Evolutionary conservation across 2,113 vertebrate species (phyloP), one percentile per base, ranked within the genome.

Genomic region (Lepisosteus oculatus): DNA sequence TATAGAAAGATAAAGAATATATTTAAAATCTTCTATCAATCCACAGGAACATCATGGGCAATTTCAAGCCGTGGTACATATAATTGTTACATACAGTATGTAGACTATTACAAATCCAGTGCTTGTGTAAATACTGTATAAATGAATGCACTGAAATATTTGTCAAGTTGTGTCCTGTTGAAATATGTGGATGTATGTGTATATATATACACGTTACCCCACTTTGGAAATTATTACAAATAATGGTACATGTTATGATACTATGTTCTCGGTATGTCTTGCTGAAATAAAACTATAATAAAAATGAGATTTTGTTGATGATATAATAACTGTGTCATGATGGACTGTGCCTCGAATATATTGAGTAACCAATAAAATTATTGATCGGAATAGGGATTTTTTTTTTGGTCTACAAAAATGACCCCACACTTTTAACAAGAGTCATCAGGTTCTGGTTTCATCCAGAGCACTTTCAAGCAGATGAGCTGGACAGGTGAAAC

Each of bases 161-260:
- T 65, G 3, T 65, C 56, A 63, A 8, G 69, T 7, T 75, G 59
- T 69, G 55, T 61, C 5, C 44, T 68, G 15, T 56, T 62, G 13
- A 11, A 61, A 43, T 68, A 44, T 47, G 47, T 51, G 66, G 67
- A 61, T 42, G 66, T 71, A 43, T 44, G 45, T 64, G 47, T 51
- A 51, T 9, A 51, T 9, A 51, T 9, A 51, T 51, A 9, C 47
- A 51, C 29, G 29, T 29, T 51, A 51, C 11, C 7, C 3, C 11
- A 59, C 43, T 69, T 29, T 68, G 67, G 42, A 17, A 13, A 57
- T 44, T 59, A 12, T 69, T 71, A 41, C 75, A 64, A 62, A 79
- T 81, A 80, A 86, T 84, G 88, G 87, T 90, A 87, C 89, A 84
- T 84, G 81, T 86, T 83, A 66, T 63, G 78, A 56, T 78, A 80